Base-by-base conservation (phyloP, 2,797 vertebrate genomes). In the Ambastaia sidthimunki region DNA sequence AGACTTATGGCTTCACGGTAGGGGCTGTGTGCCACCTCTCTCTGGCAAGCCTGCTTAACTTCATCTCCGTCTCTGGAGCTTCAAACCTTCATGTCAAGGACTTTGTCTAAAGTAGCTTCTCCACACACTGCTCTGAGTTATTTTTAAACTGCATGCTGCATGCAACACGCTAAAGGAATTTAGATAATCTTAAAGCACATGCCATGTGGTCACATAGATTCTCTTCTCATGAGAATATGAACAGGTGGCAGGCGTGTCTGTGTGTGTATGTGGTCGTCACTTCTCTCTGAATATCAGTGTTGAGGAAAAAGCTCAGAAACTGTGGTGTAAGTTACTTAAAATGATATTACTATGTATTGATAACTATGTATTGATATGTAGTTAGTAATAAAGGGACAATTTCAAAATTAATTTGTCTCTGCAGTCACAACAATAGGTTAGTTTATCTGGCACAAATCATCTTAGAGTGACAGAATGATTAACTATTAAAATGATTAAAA, bases 1-100 rank as follows among this genome's bases (percentile, higher is more conserved):
- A 97, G 80, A 93, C 93, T 63, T 99, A 99, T 78, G 94, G 91
- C 21, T 98, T 99, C 84, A 95, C 90, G 85, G 97, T 98, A 93
- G 93, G 92, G 50, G 41, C 60, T 15, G 5, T 3, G n/a, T 78
- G 76, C 67, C 67, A 78, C 55, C 67, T 62, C 60, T 59, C n/a
- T 55, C 59, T 79, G 68, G 60, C 62, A 59, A 54, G 48, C 37
- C 66, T 65, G 52, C 37, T 78, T 70, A 70, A 57, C 71, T 68
- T 21, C 44, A 52, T 74, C 41, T 68, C 62, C 37, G 78, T 74
- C 71, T 60, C 25, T 57, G 65, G 52, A 31, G 44, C 15, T 54
- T 16, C 13, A 57, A 34, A 25, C 25, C 31, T 70, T 71, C 48
- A 47, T 37, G 59, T 54, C 19, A 52, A 52, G 41, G 47, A 54